phyloP scores from a whole-genome alignment of 2,113 vertebrate species.

The Pelmatolapia mariae region DNA sequence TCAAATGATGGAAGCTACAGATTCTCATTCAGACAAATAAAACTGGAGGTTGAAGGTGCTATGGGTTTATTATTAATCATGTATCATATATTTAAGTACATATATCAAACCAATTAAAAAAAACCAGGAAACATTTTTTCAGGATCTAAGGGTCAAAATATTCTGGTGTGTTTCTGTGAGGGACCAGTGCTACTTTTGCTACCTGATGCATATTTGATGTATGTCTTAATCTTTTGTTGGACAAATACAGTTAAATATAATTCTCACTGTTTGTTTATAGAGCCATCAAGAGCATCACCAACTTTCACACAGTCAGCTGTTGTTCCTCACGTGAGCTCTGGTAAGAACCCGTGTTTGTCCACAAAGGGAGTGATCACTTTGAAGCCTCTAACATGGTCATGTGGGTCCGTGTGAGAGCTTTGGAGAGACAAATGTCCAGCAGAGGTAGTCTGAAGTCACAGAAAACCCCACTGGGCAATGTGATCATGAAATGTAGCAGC shows the following conservation, averaged over 20 bases:
- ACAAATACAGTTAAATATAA: background rate
- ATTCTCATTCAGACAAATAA: background rate
- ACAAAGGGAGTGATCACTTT: background rate
- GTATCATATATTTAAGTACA: background rate
- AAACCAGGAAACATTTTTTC: background rate
- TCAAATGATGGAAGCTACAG: accelerated
- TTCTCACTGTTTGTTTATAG: background rate
- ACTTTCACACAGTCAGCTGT: background rate
- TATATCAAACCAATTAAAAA: background rate
- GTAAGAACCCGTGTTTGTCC: accelerated
- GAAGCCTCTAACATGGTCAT: background rate
- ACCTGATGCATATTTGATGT: background rate
- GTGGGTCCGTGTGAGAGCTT: accelerated
- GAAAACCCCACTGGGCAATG: background rate
- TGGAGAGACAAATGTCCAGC: background rate
- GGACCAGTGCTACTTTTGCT: background rate
- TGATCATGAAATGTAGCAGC: background rate
- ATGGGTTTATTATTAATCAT: background rate
- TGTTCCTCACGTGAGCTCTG: background rate
- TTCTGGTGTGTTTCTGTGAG: background rate
- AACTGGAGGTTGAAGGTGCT: accelerated
- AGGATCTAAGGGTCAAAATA: background rate
- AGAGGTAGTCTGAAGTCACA: background rate
- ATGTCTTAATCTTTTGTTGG: background rate
- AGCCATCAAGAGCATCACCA: accelerated